A percentile compares a stretch with the other conserved stretches of the same genome.
Evolutionary conservation across 2,797 vertebrate species (phyloP).

Genomic region (Chloroceryle inda): DNA sequence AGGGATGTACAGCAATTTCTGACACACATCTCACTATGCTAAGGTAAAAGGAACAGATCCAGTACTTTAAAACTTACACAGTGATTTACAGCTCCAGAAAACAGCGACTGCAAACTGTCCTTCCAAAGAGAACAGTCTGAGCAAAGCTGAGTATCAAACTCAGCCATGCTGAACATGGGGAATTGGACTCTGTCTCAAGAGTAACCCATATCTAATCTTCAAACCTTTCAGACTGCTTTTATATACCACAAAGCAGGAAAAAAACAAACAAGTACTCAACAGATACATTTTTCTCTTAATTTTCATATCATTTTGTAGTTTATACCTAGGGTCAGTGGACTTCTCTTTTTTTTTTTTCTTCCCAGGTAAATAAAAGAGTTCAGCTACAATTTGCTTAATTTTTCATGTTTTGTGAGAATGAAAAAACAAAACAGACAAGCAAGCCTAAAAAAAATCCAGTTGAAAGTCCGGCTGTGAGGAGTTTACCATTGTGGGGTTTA

Average conservation of each 20-base stretch:
- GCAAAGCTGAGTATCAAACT: not conserved
- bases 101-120: not conserved
- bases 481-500: not conserved
- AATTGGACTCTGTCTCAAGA: not conserved
- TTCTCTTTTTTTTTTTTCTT: no score
- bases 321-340: not conserved
- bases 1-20: not conserved
- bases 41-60: not conserved
- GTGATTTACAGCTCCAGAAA: not conserved
- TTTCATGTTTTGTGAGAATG: not conserved
- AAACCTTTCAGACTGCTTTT: not conserved
- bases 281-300: not conserved
- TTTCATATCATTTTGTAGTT: not conserved
- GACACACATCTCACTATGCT: not conserved
- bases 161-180: not conserved
- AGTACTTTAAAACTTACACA: not conserved
- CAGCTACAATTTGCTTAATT: not conserved
- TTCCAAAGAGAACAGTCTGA: not conserved
- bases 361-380: not conserved
- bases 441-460: not conserved
- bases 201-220: not conserved
- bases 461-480: not conserved
- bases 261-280: not conserved
- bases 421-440: not conserved
- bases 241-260: not conserved